Evolutionary conservation across 2,888 invertebrate species (phyloP), one percentile per base, ranked within the genome.

Genomic region (Plagodis dolabraria): DNA sequence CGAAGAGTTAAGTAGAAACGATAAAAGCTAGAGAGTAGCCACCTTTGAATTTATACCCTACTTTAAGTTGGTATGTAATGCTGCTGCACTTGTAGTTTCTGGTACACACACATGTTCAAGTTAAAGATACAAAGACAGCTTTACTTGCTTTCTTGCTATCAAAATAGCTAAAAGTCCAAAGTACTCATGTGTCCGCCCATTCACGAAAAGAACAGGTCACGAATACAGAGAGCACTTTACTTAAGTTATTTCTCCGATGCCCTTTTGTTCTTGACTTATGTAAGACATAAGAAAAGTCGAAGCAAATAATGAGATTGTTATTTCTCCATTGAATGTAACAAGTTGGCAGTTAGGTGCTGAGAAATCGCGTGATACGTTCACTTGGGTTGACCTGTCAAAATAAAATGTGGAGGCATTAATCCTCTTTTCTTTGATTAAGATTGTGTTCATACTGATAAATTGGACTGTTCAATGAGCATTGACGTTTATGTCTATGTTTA

Each of bases 281-380:
- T 63, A 59, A 53, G 52, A 59, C 56, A 59, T 59, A 61, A 65
- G 46, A 59, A 62, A 64, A 67, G 56, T 64, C 60, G 62, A 65
- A 68, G 67, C 60, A 63, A 65, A 59, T 67, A 69, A 69, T 57
- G 62, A 65, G 58, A 61, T 64, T 64, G 59, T 61, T 69, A 67
- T 69, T 67, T 60, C 62, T 67, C 61, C 62, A 64, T 69, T 67
- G 47, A 54, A 52, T 59, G 57, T 64, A 69, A 67, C 60, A 68
- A 67, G 61, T 69, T 60, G 63, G 61, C 66, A 53, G 64, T 69
- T 65, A 63, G 60, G 58, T 63, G 59, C 61, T 60, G 60, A 55
- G 42, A 63, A 58, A 67, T 67, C 60, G 49, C 58, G 59, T 60
- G 63, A 54, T 64, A 59, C 42, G 58, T 62, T 52, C 55, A 54